Conservation (phyloP, 1,140 invertebrate species). For the Aphelenchoides fujianensis region DNA sequence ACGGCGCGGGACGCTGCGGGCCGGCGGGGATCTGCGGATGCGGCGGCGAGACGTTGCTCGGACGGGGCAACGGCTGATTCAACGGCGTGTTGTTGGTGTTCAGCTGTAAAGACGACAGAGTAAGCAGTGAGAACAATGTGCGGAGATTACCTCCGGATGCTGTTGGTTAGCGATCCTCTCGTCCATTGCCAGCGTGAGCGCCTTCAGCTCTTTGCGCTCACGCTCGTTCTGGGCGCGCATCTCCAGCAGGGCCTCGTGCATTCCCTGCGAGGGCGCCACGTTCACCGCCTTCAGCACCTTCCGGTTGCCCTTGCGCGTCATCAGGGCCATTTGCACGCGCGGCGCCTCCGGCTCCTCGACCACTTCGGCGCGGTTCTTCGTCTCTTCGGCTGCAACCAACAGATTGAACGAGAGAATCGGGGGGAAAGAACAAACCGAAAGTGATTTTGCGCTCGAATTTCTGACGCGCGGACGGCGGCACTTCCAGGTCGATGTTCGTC, state of each 20-base stretch:
- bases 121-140: too few species aligned
- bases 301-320: slow-evolving; percentile 38
- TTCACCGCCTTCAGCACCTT: slow-evolving; percentile 37
- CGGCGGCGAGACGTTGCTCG: not conserved
- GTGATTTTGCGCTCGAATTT: slow-evolving; percentile 52
- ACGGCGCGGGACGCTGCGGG: not conserved
- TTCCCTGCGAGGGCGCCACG: slow-evolving; percentile 16
- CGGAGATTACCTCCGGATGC: not conserved
- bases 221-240: not conserved
- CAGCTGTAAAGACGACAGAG: too few species aligned
- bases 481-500: slow-evolving; percentile 38
- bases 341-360: slow-evolving; percentile 4
- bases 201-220: slow-evolving; percentile 21
- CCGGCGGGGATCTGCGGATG: not conserved
- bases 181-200: slow-evolving; percentile 20
- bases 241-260: slow-evolving; percentile 21
- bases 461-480: slow-evolving; percentile 46
- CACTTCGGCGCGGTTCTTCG: not conserved
- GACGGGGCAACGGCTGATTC: not conserved
- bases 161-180: slow-evolving; percentile 15
- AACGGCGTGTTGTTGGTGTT: too few species aligned
- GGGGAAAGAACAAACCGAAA: slow-evolving; percentile 31
- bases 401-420: slow-evolving; percentile 7
- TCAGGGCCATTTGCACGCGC: slow-evolving; percentile 36
- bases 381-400: slow-evolving; percentile 15